Evolutionary conservation across 2,797 vertebrate genomes (phyloP), one percentile per base, ranked within the genome.

Genomic region (Pipistrellus nathusii): DNA sequence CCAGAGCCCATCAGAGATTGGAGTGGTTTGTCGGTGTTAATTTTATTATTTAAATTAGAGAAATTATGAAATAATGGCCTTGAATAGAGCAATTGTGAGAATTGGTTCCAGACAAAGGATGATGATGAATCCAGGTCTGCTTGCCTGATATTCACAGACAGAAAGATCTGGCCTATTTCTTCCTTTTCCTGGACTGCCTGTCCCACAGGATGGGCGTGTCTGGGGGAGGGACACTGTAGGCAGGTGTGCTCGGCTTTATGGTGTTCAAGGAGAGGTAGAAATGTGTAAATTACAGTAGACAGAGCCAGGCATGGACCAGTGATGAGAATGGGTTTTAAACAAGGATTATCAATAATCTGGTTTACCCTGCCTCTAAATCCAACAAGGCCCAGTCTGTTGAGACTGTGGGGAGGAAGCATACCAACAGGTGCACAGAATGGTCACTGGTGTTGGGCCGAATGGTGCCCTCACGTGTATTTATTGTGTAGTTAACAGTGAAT

Each of bases 41-140:
- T 93, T 82, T 85, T 85, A 69, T 85, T 89, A 66, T 53, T 85
- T 11, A 71, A 91, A 71, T 76, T 57, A 41, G 46, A 18, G 18
- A 81, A 55, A 44, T 41, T 62, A 32, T 30, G 25, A 59, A 35
- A 92, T 48, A 21, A 35, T 38, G 69, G 38, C 85, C 51, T 71
- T 15, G 38, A 55, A 23, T 35, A 41, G 10, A 23, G 20, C 38
- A 72, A 13, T n/a, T 53, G 53, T 66, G 88, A 59, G 55, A 78
- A n/a, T 15, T 51, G 41, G 27, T 35, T 69, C 71, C 25, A 17
- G 38, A 69, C 46, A 46, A 87, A 83, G 32, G 51, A 62, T 18
- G 0, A 1, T 76, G 94, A 66, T 20, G 12, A n/a, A 41, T 38
- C 27, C 44, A 15, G 32, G 55, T 41, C 85, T 20, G 51, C 69